Evolutionary conservation across 1,140 invertebrate species (phyloP), one percentile per base, ranked within the genome.

Genomic region (Argopecten irradians): DNA sequence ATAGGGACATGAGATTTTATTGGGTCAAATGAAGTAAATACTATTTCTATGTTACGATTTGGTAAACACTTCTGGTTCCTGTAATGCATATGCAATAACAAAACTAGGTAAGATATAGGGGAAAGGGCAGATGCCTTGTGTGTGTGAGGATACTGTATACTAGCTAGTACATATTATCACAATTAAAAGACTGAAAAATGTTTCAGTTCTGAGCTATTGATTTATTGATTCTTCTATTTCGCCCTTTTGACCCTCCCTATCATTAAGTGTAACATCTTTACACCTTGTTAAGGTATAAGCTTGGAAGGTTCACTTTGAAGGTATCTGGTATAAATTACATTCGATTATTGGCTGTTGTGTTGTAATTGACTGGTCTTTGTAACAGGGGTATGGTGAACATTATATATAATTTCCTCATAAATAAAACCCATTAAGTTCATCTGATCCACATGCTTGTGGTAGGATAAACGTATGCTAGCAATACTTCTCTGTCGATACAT

Each of bases 401-500:
- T 71, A 71, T 71, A 71, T n/a, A 71, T 28, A 71, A 71, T 71
- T 71, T 71, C 19, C n/a, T 71, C 55, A 28, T 28, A n/a, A 28
- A 71, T 71, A 71, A 71, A 71, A 71, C 55, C 55, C 55, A 71
- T 71, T n/a, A 71, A n/a, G 55, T 5, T 71, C n/a, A 71, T 71
- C 55, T 71, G 13, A 5, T 71, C 55, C 55, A 71, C 55, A 71
- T 71, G 55, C 55, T 11, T 71, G 55, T 71, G 55, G 55, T 71
- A 28, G 0, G n/a, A 7, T 5, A 71, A 71, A 71, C 28, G 28
- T 71, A n/a, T 71, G 28, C 55, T 71, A 5, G 19, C n/a, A 11
- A 7, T 71, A 28, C 55, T 71, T n/a, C 22, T 71, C n/a, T 28
- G n/a, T 71, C 55, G 14, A 55, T 5, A 11, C 55, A 71, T 71